phyloP scores from a whole-genome alignment of 2,113 vertebrate species.

The Syngnathus scovelli region DNA sequence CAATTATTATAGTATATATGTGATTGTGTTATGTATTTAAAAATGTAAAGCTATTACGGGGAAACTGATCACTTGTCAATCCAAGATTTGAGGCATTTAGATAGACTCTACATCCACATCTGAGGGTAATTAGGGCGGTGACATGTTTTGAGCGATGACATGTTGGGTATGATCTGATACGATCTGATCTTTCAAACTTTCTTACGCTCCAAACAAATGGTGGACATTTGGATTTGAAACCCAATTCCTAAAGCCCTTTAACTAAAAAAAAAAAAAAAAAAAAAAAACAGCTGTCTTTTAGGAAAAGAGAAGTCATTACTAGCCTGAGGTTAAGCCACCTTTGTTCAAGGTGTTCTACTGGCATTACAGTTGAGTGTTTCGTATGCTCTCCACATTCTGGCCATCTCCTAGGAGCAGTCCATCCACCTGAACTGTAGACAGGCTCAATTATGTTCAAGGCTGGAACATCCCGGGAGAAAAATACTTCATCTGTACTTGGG shows the following conservation, averaged over 20 bases:
- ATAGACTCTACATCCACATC: background rate
- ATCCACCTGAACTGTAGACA: constrained; percentile 46
- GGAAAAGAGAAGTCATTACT: background rate
- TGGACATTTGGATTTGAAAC: background rate
- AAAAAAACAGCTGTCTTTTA: background rate
- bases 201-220: no score
- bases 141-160: background rate
- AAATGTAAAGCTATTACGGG: background rate
- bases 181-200: no score
- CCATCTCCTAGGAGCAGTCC: constrained; percentile 38
- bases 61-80: background rate
- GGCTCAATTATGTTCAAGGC: constrained; percentile 54
- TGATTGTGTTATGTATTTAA: background rate
- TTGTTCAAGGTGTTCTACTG: background rate
- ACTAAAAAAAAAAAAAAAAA: background rate
- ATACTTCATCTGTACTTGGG: constrained; percentile 47
- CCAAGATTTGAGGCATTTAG: background rate
- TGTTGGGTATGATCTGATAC: no score
- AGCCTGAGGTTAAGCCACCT: background rate
- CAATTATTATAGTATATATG: background rate
- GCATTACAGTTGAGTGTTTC: constrained; percentile 21
- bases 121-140: no score
- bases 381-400: constrained; percentile 32
- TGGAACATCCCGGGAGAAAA: constrained; percentile 44
- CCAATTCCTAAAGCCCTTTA: background rate